Percentiles rank a stretch among this genome's conserved stretches.
These are phyloP conservation scores for Pseudoips prasinana DNA, from an alignment of 2,888 invertebrate genomes.

Conservation along the genomic window DNA sequence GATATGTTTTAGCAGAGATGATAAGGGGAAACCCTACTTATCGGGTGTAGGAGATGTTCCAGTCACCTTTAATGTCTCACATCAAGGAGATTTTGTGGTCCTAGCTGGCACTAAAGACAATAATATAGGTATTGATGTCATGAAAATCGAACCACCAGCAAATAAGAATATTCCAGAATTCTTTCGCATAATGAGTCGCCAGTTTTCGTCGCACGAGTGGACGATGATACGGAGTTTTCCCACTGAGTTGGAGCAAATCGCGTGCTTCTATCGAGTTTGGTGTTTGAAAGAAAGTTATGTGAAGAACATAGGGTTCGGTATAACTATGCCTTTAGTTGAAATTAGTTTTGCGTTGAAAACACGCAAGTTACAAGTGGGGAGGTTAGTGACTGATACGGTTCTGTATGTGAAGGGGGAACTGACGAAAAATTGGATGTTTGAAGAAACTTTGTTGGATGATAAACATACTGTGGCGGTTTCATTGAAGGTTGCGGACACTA, in stretches of 20 bases:
- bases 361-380: constrained; percentile 61
- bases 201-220: constrained; percentile 93
- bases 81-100: constrained; percentile 93
- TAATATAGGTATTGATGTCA: constrained; percentile 91
- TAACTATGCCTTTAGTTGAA: constrained; percentile 88
- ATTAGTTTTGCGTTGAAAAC: constrained; percentile 88
- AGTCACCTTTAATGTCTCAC: constrained; percentile 93
- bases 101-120: constrained; percentile 85
- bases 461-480: constrained; percentile 92
- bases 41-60: constrained; percentile 50
- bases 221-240: constrained; percentile 81
- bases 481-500: constrained; percentile 51
- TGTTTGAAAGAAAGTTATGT: constrained; percentile 97
- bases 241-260: constrained; percentile 85
- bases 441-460: constrained; percentile 90
- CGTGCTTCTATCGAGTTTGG: constrained; percentile 94
- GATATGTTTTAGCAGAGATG: constrained; percentile 85
- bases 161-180: constrained; percentile 89
- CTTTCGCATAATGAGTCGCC: constrained; percentile 93
- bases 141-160: constrained; percentile 90
- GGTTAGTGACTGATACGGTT: constrained; percentile 83
- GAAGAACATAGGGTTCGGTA: constrained; percentile 94
- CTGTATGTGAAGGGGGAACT: constrained; percentile 83
- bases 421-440: constrained; percentile 87
- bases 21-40: constrained; percentile 87